These are phyloP conservation scores for Leptogaster cylindrica DNA, from an alignment of 2,888 invertebrate species.

Conservation along the genomic window DNA sequence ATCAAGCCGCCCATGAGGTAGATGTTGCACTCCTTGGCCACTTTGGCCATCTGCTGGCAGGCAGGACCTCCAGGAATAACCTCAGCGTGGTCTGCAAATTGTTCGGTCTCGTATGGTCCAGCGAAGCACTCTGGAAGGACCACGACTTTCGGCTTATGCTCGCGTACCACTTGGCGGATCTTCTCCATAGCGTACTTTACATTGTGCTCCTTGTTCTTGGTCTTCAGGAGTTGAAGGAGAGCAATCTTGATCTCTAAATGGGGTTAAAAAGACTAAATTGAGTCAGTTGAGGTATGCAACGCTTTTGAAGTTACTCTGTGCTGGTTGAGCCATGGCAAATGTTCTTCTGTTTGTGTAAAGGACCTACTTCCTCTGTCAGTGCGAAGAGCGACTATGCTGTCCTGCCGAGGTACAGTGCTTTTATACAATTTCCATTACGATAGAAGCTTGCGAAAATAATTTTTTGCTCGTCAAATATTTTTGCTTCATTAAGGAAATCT, in stretches of 20 bases:
- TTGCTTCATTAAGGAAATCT: no score
- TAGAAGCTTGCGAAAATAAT: no score
- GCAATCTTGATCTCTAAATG: conserved; percentile 72
- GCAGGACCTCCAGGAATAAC: conserved; percentile 77
- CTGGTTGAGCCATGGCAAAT: no score
- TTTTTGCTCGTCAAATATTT: no score
- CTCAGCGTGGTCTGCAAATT: conserved; percentile 83
- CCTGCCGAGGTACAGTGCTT: no score
- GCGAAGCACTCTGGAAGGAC: conserved; percentile 87
- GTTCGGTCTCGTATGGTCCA: conserved; percentile 82
- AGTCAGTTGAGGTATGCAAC: no score
- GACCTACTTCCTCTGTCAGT: no score
- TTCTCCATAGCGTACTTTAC: conserved; percentile 71
- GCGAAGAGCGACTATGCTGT: no score
- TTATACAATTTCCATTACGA: no score
- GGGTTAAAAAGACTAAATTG: no score
- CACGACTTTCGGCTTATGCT: conserved; percentile 67
- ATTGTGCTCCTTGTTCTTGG: conserved; percentile 68
- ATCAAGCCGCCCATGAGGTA: conserved; percentile 85
- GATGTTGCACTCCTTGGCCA: conserved; percentile 75
- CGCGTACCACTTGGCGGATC: conserved; percentile 71
- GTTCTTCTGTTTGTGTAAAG: no score
- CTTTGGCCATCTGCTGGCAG: conserved; percentile 69
- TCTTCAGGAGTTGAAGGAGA: conserved; percentile 52
- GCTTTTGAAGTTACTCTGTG: no score